phyloP scores from a whole-genome alignment of 2,888 invertebrate species.

The Agonopterix subpropinquella region DNA sequence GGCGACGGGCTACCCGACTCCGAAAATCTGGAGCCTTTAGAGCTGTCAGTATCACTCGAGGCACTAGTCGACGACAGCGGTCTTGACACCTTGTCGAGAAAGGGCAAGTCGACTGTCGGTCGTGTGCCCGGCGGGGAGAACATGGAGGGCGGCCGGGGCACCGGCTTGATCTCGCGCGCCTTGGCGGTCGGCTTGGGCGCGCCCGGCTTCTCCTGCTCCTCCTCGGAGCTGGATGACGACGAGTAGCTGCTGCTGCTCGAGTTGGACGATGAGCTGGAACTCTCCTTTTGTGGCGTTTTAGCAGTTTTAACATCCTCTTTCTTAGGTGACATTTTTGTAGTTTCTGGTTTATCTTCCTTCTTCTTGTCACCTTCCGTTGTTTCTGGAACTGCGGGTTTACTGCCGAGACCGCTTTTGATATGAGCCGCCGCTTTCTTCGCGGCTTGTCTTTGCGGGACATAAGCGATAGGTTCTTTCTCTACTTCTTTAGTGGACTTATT shows the following conservation, averaged over 20 bases:
- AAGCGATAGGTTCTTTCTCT: conserved; percentile 82
- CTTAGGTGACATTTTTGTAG: conserved; percentile 43
- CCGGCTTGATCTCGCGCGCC: conserved; percentile 60
- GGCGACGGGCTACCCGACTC: conserved; percentile 58
- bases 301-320: conserved; percentile 60
- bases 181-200: conserved; percentile 55
- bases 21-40: conserved; percentile 53
- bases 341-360: conserved; percentile 52
- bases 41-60: conserved; percentile 78
- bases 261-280: conserved; percentile 70
- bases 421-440: conserved; percentile 95
- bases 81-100: conserved; percentile 86
- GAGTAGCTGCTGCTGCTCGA: conserved; percentile 74
- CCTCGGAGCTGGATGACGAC: conserved; percentile 78
- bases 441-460: conserved; percentile 92
- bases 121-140: conserved; percentile 67
- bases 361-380: conserved; percentile 52
- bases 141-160: conserved; percentile 45
- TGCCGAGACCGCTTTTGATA: conserved; percentile 86
- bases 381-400: conserved; percentile 57
- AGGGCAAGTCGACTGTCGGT: conserved; percentile 82
- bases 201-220: conserved; percentile 46
- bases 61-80: conserved; percentile 78
- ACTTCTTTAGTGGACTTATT: conserved; percentile 71
- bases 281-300: conserved; percentile 44